Base-by-base conservation (phyloP, 1,140 invertebrate genomes). In the Sycophaga agraensis region DNA sequence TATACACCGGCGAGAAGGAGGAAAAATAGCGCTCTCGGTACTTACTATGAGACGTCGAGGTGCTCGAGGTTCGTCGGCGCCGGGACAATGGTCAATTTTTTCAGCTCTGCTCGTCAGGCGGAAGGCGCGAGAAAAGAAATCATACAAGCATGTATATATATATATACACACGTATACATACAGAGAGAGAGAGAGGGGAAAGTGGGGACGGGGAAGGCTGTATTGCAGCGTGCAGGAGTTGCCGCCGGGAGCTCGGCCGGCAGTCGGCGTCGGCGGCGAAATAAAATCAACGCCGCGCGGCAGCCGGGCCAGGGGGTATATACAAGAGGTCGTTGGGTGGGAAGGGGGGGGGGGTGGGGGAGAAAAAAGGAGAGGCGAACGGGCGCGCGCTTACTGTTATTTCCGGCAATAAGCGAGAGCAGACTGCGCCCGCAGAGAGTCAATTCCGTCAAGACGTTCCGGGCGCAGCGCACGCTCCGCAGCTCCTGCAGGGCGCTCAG, bases 21-120 rank as follows among this genome's bases (percentile, higher is more conserved):
- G n/a, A n/a, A 6, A 6, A 40, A 17, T 4, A 24, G n/a, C 34
- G 14, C 46, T 46, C 37, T 16, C 24, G n/a, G 26, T 59, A 82
- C 82, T 83, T 69, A 84, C 83, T 91, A 86, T 5, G 89, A 91
- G 11, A 92, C 84, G 70, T 93, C 88, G 16, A 93, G 76, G 66
- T 91, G 87, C 64, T 87, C 84, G 24, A 93, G 76, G 70, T 88
- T 86, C 4, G 80, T 76, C 14, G 90, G 90, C 26, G 85, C 80
- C 43, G 88, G 86, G 35, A 83, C 83, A 19, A 88, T 84, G 0
- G 76, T 85, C 31, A 91, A 71, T 64, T 83, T 87, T 69, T 86
- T 87, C 43, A 91, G 73, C 76, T 84, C 89, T n/a, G n/a, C n/a
- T n/a, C n/a, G n/a, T n/a, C n/a, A n/a, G n/a, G n/a, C n/a, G n/a